A percentile compares a stretch with the other conserved stretches of the same genome.
Conservation (phyloP, 1,140 invertebrate species). For the Drosophila nebulosa region DNA sequence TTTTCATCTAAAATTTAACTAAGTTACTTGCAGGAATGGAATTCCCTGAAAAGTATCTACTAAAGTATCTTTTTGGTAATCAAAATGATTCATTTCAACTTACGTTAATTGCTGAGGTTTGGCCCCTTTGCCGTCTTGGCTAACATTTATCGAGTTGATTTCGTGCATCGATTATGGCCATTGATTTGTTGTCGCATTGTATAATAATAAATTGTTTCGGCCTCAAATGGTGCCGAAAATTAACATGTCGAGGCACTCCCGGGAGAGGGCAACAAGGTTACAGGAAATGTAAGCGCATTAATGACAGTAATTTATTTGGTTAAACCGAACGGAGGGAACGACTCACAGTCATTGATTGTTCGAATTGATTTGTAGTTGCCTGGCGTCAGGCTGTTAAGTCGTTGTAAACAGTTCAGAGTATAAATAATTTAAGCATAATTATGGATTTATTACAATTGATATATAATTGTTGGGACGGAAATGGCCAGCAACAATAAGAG, state of each 20-base stretch:
- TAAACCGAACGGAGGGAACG: neutral
- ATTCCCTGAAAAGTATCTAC: too few species aligned
- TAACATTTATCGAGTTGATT: constrained; percentile 3
- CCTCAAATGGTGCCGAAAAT: constrained; percentile 44
- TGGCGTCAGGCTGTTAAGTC: constrained; percentile 38
- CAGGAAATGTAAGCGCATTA: constrained; percentile 51
- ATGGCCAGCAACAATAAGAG: constrained; percentile 1
- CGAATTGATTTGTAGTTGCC: constrained; percentile 9
- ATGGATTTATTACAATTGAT: constrained; percentile 26
- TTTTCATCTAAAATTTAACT: too few species aligned
- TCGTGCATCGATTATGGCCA: constrained; percentile 29
- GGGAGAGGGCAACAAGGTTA: neutral
- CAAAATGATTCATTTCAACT: constrained; percentile 33
- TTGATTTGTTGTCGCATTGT: constrained; percentile 49
- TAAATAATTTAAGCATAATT: constrained; percentile 31
- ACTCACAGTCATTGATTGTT: constrained; percentile 48
- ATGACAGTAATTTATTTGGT: constrained; percentile 61
- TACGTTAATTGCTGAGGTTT: constrained; percentile 30
- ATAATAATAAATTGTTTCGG: constrained; percentile 65
- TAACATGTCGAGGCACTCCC: constrained; percentile 54
- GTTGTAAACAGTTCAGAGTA: constrained; percentile 22
- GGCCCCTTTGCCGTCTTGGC: neutral
- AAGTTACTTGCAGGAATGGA: too few species aligned
- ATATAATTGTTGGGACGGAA: constrained; percentile 6
- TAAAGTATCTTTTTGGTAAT: neutral